These are phyloP conservation scores for Nineta flava DNA, from an alignment of 2,888 invertebrate species.

Conservation along the genomic window DNA sequence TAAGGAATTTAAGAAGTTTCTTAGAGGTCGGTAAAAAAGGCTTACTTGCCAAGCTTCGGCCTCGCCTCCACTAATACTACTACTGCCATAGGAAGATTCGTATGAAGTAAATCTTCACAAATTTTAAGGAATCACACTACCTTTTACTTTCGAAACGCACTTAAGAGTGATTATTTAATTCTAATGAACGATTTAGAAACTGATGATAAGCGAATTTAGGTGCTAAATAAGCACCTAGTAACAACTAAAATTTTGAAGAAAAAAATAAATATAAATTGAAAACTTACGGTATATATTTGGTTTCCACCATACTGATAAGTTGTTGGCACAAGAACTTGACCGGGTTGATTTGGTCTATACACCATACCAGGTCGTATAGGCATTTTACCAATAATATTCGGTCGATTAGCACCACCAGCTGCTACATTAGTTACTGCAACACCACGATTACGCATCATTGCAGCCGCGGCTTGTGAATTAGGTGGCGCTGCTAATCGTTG, in stretches of 20 bases:
- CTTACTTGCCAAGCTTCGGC: too few species aligned
- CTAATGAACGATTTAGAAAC: too few species aligned
- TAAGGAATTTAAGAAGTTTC: too few species aligned
- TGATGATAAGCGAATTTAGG: too few species aligned
- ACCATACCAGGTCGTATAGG: conserved; percentile 35
- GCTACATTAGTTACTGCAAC: too few species aligned
- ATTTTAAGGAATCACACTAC: too few species aligned
- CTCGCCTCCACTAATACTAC: too few species aligned
- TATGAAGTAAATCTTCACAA: too few species aligned
- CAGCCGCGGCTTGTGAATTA: conserved; percentile 22
- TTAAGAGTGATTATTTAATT: too few species aligned
- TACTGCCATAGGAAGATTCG: too few species aligned
- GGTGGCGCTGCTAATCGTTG: conserved; percentile 21
- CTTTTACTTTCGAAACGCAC: too few species aligned
- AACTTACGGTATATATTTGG: conserved; percentile 46
- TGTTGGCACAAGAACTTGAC: conserved; percentile 36
- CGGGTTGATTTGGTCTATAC: conserved; percentile 46
- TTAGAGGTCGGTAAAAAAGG: too few species aligned
- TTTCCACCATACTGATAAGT: conserved; percentile 43
- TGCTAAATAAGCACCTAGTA: not conserved
- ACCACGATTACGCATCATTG: conserved; percentile 24
- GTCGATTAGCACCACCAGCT: conserved; percentile 13
- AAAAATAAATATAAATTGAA: conserved; percentile 4
- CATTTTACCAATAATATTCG: conserved; percentile 17
- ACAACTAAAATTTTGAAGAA: conserved; percentile 3